Evolutionary conservation across 2,113 vertebrate genomes (phyloP).

Genomic region (Poicephalus gulielmi): DNA sequence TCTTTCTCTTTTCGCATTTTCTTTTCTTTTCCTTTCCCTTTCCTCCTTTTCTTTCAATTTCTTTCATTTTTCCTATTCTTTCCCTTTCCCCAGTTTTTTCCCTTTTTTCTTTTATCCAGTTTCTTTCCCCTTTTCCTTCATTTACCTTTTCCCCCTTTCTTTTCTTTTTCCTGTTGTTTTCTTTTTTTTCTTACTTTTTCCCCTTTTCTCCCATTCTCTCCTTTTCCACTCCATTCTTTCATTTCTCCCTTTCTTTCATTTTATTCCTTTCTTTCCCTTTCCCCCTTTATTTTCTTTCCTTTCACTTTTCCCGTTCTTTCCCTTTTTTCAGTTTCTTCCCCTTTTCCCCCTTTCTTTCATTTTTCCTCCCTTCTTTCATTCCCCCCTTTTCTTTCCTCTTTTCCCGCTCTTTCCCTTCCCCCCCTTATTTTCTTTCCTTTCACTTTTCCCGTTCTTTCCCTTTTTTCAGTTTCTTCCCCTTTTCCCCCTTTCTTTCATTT

Average conservation of each 20-base stretch:
- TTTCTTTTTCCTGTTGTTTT: rapidly evolving
- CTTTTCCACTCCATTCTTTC: no score
- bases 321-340: no score
- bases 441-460: rapidly evolving
- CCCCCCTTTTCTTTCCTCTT: background rate
- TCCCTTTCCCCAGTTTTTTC: no score
- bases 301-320: no score
- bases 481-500: rapidly evolving
- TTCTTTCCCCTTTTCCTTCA: no score
- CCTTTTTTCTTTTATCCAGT: background rate
- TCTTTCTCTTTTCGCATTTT: no score
- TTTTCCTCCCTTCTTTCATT: rapidly evolving
- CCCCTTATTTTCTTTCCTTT: rapidly evolving
- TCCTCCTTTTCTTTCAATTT: no score
- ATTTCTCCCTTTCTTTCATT: background rate
- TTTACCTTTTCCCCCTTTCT: no score
- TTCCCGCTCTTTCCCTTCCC: rapidly evolving
- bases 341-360: rapidly evolving
- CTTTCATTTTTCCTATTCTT: background rate
- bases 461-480: no score
- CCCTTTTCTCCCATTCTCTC: no score
- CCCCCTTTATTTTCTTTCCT: rapidly evolving
- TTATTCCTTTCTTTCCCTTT: rapidly evolving
- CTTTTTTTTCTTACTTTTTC: background rate
- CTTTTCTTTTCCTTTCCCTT: no score